phyloP scores from a whole-genome alignment of 2,888 invertebrate species.

The Dryobota labecula region DNA sequence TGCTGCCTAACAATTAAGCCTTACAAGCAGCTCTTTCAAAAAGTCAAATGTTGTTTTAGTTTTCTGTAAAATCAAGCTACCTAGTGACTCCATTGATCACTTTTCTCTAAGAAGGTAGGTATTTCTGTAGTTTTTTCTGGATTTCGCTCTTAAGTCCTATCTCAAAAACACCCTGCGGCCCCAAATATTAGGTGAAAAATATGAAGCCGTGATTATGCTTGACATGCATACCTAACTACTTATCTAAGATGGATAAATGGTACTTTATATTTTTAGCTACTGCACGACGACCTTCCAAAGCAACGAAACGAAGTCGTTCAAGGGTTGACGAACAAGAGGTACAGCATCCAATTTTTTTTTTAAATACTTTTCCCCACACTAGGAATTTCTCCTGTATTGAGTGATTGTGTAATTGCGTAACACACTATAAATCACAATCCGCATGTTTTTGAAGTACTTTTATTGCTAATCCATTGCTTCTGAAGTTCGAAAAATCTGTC shows the following conservation, averaged over 20 bases:
- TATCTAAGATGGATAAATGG: not conserved
- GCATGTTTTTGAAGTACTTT: too few species aligned
- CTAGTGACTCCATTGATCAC: not conserved
- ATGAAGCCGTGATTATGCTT: not conserved
- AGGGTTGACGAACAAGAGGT: constrained; percentile 7
- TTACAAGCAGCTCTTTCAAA: not conserved
- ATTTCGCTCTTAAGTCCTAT: not conserved
- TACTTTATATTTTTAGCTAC: not conserved
- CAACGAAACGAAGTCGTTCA: constrained; percentile 14
- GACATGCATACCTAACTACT: too few species aligned
- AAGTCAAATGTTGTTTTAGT: not conserved
- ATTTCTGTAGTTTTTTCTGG: not conserved
- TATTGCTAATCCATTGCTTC: too few species aligned
- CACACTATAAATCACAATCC: too few species aligned
- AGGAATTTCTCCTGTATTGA: too few species aligned
- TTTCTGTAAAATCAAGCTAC: not conserved
- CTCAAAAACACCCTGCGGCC: not conserved
- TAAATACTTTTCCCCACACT: too few species aligned
- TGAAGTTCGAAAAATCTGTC: too few species aligned
- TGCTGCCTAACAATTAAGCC: not conserved
- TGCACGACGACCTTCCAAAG: not conserved
- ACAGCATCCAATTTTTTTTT: too few species aligned
- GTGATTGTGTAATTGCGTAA: too few species aligned
- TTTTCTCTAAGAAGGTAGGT: not conserved
- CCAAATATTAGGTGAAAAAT: not conserved